Percentiles rank a stretch among this genome's conserved stretches.
Evolutionary conservation across 2,888 invertebrate genomes (phyloP).

Genomic region (Nemapogon koenigi): DNA sequence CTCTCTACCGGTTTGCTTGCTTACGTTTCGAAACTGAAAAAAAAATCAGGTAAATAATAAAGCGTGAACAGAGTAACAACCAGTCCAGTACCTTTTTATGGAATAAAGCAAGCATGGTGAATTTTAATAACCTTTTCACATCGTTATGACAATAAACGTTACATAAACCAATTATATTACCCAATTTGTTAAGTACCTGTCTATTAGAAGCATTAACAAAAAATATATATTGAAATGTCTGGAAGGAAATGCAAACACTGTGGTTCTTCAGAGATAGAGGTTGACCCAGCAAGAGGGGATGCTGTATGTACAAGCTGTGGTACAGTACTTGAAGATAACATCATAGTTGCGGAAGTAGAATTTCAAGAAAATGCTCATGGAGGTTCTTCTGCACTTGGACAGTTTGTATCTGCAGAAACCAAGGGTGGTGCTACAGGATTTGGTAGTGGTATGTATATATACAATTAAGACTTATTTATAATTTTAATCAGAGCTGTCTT

Average conservation of each 20-base stretch:
- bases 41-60: too few species aligned
- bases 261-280: constrained; percentile 91
- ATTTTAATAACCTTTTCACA: too few species aligned
- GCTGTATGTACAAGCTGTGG: constrained; percentile 97
- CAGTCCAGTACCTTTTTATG: too few species aligned
- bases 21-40: too few species aligned
- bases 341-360: constrained; percentile 95
- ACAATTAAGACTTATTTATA: background rate
- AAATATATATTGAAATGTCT: constrained; percentile 31
- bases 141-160: too few species aligned
- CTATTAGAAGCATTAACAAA: too few species aligned
- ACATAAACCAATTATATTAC: too few species aligned
- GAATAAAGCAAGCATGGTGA: too few species aligned
- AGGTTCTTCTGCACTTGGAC: constrained; percentile 86
- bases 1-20: too few species aligned
- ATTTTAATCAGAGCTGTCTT: background rate
- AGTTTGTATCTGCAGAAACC: constrained; percentile 91
- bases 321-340: constrained; percentile 92
- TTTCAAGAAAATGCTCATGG: constrained; percentile 94
- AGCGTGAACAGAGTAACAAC: too few species aligned
- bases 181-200: too few species aligned
- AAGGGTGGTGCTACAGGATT: constrained; percentile 84
- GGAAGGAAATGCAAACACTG: constrained; percentile 87
- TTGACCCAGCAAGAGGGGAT: constrained; percentile 93
- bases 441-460: constrained; percentile 67